A percentile compares a stretch with the other conserved stretches of the same genome.
Conservation (phyloP, 2,888 invertebrate species). For the Pelosia muscerda region DNA sequence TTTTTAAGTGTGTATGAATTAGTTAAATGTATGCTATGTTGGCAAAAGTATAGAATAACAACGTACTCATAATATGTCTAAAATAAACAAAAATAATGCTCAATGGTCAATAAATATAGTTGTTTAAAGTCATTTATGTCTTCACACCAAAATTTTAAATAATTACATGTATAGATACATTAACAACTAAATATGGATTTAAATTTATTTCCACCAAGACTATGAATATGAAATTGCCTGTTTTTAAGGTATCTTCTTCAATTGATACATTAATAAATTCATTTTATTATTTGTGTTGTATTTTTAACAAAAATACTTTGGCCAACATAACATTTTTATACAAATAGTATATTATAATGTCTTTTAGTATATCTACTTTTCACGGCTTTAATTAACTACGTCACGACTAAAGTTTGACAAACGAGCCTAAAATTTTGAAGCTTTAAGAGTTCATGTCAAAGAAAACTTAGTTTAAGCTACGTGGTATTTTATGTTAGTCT, state of each 20-base stretch:
- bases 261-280: too few species aligned
- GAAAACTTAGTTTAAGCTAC: conserved; percentile 53
- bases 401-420: conserved; percentile 41
- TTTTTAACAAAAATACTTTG: conserved; percentile 9
- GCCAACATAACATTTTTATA: conserved; percentile 29
- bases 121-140: too few species aligned
- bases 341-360: conserved; percentile 31
- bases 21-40: conserved; percentile 17
- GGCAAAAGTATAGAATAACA: conserved; percentile 9
- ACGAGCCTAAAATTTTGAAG: conserved; percentile 76
- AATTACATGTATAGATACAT: too few species aligned
- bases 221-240: neutral
- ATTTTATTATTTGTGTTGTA: neutral
- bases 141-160: neutral
- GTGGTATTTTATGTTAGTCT: conserved; percentile 24
- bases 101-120: neutral
- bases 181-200: too few species aligned
- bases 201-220: too few species aligned
- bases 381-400: conserved; percentile 46
- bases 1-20: conserved; percentile 17
- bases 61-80: too few species aligned
- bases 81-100: neutral
- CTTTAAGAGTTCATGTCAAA: conserved; percentile 83
- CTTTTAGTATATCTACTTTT: conserved; percentile 41
- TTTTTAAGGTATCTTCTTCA: neutral